These are phyloP conservation scores for Drosophila pseudoobscura DNA, from an alignment of 1,140 invertebrate genomes.

Conservation along the genomic window DNA sequence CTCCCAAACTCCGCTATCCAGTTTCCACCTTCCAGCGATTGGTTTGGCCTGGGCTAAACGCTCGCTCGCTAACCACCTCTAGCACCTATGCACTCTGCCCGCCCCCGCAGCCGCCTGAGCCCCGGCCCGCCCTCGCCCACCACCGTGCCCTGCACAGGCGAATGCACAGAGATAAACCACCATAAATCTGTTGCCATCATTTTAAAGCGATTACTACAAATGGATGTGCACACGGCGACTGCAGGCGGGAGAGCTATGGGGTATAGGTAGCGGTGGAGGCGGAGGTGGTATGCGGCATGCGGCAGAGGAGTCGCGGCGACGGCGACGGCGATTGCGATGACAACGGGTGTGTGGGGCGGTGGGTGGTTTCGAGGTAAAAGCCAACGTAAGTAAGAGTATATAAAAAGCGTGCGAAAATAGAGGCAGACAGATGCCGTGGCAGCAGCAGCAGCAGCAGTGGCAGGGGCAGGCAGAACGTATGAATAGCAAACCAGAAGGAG, in stretches of 20 bases:
- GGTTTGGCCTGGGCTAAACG: constrained; percentile 7
- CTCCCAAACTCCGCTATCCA: too few species aligned
- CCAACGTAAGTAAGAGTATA: constrained; percentile 43
- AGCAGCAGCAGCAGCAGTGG: too few species aligned
- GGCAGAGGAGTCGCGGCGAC: constrained; percentile 14
- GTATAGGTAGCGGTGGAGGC: too few species aligned
- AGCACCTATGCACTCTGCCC: constrained; percentile 39
- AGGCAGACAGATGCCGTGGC: constrained; percentile 23
- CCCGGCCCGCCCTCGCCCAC: neutral
- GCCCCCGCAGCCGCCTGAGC: constrained; percentile 1
- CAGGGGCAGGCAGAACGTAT: constrained; percentile 53
- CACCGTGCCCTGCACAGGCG: constrained; percentile 22
- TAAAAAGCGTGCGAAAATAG: constrained; percentile 67
- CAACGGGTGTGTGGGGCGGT: constrained; percentile 22
- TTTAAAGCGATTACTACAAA: constrained; percentile 82
- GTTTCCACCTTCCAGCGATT: constrained; percentile 25
- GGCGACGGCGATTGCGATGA: constrained; percentile 38
- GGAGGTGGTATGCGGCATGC: too few species aligned
- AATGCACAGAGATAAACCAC: constrained; percentile 81
- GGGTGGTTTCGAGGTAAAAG: constrained; percentile 19
- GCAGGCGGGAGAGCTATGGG: constrained; percentile 2
- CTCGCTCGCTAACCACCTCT: constrained; percentile 41
- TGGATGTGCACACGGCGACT: constrained; percentile 75
- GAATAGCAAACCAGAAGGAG: constrained; percentile 55
- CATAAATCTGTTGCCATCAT: constrained; percentile 82